Conservation (phyloP, 2,113 vertebrate species). For the Myrmophylax atrothorax region DNA sequence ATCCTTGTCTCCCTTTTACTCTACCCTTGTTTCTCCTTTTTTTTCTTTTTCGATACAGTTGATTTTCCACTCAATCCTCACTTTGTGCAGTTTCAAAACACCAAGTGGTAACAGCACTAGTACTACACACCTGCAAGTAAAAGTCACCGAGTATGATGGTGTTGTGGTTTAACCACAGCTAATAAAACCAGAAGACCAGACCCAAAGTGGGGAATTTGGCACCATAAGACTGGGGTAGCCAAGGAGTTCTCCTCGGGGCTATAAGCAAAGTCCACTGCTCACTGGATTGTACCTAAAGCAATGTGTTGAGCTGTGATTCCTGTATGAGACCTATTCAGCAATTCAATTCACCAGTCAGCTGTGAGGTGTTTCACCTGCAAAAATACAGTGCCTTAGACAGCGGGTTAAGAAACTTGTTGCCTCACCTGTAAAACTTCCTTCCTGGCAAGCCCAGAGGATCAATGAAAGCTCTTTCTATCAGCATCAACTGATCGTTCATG, state of each 20-base stretch:
- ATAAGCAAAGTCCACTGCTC: not conserved
- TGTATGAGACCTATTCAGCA: not conserved
- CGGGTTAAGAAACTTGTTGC: not conserved
- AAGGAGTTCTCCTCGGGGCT: not conserved
- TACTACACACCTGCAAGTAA: not conserved
- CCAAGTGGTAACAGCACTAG: not conserved
- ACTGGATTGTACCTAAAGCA: not conserved
- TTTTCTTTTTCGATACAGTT: not conserved
- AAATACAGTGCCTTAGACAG: not conserved
- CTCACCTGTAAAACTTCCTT: constrained; percentile 92
- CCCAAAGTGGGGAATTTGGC: not conserved
- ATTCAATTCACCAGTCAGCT: not conserved
- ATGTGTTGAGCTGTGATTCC: not conserved
- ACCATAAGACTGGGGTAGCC: not conserved
- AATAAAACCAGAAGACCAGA: not conserved
- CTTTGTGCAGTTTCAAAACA: not conserved
- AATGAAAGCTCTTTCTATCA: constrained; percentile 90
- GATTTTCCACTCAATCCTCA: not conserved
- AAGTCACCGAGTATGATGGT: not conserved
- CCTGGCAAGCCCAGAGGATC: constrained; percentile 92
- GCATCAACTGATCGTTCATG: constrained; percentile 92
- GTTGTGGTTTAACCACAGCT: not conserved
- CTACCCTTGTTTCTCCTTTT: not conserved
- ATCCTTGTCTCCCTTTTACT: not conserved
- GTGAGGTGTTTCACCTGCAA: not conserved